Percentiles rank a stretch among this genome's conserved stretches.
Conservation (phyloP, 2,113 vertebrate genomes). For the Tylochromis polylepis region DNA sequence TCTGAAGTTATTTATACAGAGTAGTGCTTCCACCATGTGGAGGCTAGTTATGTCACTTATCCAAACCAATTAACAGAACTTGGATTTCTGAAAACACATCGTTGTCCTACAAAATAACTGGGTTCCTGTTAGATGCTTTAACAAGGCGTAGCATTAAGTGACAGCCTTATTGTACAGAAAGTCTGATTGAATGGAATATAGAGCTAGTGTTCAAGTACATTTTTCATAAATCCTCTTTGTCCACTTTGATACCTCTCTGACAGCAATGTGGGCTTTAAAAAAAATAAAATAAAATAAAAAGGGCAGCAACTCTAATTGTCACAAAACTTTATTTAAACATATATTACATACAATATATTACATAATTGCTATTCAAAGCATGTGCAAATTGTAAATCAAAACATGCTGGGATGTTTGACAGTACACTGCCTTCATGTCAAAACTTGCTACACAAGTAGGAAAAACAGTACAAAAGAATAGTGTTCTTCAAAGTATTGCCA, state of each 20-base stretch:
- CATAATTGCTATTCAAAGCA: slow-evolving; percentile 38
- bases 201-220: neutral
- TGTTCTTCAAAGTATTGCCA: neutral
- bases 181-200: neutral
- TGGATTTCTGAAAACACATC: neutral
- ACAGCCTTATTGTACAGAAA: neutral
- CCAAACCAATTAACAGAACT: neutral
- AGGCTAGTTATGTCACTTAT: neutral
- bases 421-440: neutral
- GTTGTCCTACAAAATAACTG: neutral
- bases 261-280: neutral
- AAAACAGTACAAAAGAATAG: neutral
- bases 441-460: neutral
- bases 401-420: neutral
- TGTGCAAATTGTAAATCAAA: slow-evolving; percentile 53
- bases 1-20: neutral
- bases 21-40: neutral
- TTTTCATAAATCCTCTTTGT: neutral
- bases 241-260: neutral
- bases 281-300: neutral
- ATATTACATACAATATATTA: slow-evolving; percentile 56
- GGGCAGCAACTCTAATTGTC: neutral
- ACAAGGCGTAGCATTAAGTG: neutral
- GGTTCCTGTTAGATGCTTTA: neutral
- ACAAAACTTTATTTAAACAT: slow-evolving; percentile 70